A percentile compares a stretch with the other conserved stretches of the same genome.
These are phyloP conservation scores for Drosophila neutralis DNA, from an alignment of 2,888 invertebrate species.

Conservation along the genomic window DNA sequence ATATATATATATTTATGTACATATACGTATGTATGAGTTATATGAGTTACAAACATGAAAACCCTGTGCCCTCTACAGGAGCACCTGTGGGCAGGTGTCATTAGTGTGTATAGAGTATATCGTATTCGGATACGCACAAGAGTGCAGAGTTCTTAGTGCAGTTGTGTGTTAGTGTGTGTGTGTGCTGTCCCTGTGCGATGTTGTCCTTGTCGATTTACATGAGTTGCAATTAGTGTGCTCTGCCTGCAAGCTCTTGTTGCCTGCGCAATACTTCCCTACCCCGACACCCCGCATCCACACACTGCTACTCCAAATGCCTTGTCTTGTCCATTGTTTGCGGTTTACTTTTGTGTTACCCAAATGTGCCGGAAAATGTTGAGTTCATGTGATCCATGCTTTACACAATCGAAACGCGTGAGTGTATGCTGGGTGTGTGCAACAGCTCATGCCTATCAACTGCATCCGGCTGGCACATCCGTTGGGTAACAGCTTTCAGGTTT, in stretches of 20 bases:
- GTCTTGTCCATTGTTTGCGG: conserved; percentile 66
- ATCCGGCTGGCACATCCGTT: conserved; percentile 71
- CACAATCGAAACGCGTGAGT: conserved; percentile 4
- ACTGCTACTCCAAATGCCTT: background rate
- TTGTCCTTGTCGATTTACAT: conserved; percentile 76
- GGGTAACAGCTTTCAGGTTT: conserved; percentile 75
- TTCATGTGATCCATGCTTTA: conserved; percentile 41
- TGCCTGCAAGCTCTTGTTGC: conserved; percentile 63
- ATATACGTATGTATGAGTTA: background rate
- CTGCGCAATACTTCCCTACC: conserved; percentile 57
- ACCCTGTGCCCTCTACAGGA: background rate
- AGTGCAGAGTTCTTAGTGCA: conserved; percentile 18
- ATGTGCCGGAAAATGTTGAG: conserved; percentile 71
- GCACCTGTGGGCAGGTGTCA: background rate
- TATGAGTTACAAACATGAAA: background rate
- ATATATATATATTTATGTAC: background rate
- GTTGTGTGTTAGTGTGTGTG: conserved; percentile 22
- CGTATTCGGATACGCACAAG: background rate
- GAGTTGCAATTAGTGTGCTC: conserved; percentile 77
- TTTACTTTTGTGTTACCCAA: conserved; percentile 67
- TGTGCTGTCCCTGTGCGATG: conserved; percentile 28
- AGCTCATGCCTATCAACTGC: conserved; percentile 71
- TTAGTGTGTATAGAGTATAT: background rate
- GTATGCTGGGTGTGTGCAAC: conserved; percentile 28
- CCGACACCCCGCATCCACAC: too few relatives aligned